A percentile compares a stretch with the other conserved stretches of the same genome.
Conservation (phyloP, 1,140 invertebrate species). For the Drosophila insularis region DNA sequence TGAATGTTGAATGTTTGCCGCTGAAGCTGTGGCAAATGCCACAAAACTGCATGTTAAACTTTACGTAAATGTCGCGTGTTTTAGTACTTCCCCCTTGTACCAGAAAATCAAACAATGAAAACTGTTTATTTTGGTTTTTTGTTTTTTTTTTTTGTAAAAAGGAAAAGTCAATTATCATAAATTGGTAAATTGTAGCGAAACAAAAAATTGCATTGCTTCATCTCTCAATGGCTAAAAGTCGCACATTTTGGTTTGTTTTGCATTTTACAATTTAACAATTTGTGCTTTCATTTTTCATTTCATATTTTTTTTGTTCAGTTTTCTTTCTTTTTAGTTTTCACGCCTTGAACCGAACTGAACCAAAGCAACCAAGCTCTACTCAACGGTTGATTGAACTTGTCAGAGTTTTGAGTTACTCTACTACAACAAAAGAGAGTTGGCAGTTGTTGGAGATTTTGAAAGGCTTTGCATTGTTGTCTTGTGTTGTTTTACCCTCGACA, state of each 20-base stretch:
- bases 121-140: conserved; percentile 10
- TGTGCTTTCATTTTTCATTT: conserved; percentile 27
- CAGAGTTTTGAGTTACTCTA: conserved; percentile 52
- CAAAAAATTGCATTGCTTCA: conserved; percentile 68
- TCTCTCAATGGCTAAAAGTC: conserved; percentile 65
- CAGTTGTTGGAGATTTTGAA: conserved; percentile 50
- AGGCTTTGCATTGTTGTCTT: conserved; percentile 55
- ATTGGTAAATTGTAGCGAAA: conserved; percentile 38
- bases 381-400: conserved; percentile 79
- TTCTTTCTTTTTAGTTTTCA: conserved; percentile 51
- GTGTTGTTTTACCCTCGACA: conserved; percentile 38
- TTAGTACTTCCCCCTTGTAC: conserved; percentile 48
- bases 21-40: conserved; percentile 47
- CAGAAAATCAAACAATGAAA: conserved; percentile 53
- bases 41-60: conserved; percentile 46
- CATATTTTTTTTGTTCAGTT: conserved; percentile 63
- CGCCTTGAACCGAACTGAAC: conserved; percentile 49
- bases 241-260: conserved; percentile 70
- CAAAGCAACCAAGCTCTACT: conserved; percentile 21
- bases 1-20: not conserved
- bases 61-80: conserved; percentile 77
- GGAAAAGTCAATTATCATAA: conserved; percentile 80
- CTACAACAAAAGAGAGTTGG: conserved; percentile 24
- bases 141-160: conserved; percentile 55
- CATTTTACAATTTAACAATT: conserved; percentile 49